These are phyloP conservation scores for Capromys pilorides DNA, from an alignment of 2,797 vertebrate genomes.

Conservation along the genomic window DNA sequence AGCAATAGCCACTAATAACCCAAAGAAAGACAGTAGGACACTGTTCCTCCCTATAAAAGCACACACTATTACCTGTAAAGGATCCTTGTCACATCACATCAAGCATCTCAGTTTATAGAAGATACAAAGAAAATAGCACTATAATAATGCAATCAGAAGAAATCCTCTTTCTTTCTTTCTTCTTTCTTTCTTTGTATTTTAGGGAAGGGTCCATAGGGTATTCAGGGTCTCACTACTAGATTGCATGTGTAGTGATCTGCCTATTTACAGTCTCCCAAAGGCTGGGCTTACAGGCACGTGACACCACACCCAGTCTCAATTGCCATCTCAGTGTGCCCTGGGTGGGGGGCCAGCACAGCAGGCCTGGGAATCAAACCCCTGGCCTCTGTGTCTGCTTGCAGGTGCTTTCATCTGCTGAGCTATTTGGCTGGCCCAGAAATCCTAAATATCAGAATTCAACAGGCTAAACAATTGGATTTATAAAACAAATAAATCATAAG, in stretches of 20 bases:
- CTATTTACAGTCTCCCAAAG: too few relatives aligned
- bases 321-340: too few relatives aligned
- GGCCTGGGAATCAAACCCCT: too few relatives aligned
- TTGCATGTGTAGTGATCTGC: too few relatives aligned
- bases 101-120: neutral
- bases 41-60: neutral
- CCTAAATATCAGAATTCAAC: neutral
- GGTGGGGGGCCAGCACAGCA: too few relatives aligned
- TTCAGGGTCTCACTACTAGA: too few relatives aligned
- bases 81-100: neutral
- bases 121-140: neutral
- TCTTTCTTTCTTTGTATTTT: too few relatives aligned
- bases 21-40: neutral
- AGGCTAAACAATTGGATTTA: constrained; percentile 18
- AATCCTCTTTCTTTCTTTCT: neutral
- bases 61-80: neutral
- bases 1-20: neutral
- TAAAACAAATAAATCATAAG: neutral
- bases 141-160: neutral
- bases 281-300: too few relatives aligned
- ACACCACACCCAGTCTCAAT: too few relatives aligned
- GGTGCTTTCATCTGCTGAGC: too few relatives aligned
- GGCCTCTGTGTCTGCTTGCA: too few relatives aligned
- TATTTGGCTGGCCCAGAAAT: neutral
- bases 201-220: too few relatives aligned